Base-by-base conservation (phyloP, 2,797 vertebrate species). In the Micrastur ruficollis region DNA sequence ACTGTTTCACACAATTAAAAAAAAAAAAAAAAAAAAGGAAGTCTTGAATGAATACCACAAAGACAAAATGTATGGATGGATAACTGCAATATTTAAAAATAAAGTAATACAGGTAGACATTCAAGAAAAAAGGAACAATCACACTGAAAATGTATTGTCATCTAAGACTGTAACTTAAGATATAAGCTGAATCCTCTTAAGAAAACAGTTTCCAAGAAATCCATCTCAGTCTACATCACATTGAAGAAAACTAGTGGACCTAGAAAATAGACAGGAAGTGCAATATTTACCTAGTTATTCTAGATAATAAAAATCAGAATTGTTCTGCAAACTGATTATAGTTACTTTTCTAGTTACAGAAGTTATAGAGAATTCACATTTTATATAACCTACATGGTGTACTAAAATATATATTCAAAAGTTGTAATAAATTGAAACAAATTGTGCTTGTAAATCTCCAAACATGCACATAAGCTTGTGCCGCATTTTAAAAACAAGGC, bases 211-310 rank as follows among this genome's bases (percentile, higher is more conserved):
- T 81, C 17, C 12, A 68, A 40, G 7, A 72, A 81, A 59, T 50
- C 9, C 1, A 14, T 62, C 6, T 44, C 22, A 20, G 8, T 46
- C 29, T 71, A 29, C 0, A 1, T 1, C 9, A 27, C 4, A 12
- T 1, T 16, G 23, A 89, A 81, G 12, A 74, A 34, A 5, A 42
- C 3, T 38, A 47, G 3, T 32, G 10, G 68, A 55, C 9, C 31
- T 61, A 52, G 27, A 25, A 23, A 67, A 50, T 4, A 38, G 31
- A 66, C 3, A 68, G 6, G 1, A 40, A 79, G 9, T 29, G 8
- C 7, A 86, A 44, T 16, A 62, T 49, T 61, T 72, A 12, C 8
- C 83, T 47, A 32, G 2, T 49, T 81, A 11, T 58, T 75, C 13
- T 26, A 56, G 16, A 18, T 22, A 81, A 68, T 23, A 10, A 44